Evolutionary conservation across 2,113 vertebrate genomes (phyloP).

Genomic region (Ifrita kowaldi): DNA sequence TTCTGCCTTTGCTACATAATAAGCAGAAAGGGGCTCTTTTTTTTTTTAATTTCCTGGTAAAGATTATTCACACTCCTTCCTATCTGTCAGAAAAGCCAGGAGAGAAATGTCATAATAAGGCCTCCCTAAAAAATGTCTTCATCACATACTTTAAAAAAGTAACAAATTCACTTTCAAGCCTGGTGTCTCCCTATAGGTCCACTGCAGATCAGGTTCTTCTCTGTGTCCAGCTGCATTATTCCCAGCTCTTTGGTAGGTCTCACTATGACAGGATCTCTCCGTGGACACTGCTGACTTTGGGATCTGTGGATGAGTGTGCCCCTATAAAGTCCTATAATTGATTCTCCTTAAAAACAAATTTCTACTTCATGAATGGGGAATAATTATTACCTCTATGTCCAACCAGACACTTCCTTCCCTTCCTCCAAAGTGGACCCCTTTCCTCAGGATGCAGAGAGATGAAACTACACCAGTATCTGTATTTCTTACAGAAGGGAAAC

Average conservation of each 20-base stretch:
- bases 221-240: neutral
- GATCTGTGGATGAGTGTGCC: neutral
- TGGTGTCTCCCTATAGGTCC: neutral
- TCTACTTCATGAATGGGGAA: neutral
- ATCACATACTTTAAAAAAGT: neutral
- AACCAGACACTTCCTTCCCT: neutral
- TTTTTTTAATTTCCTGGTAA: neutral
- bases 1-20: neutral
- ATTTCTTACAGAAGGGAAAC: neutral
- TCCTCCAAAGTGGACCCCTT: neutral
- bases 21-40: neutral
- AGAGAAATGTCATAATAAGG: neutral
- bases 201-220: neutral
- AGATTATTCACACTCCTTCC: neutral
- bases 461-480: neutral
- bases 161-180: neutral
- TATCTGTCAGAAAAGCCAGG: neutral
- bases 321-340: neutral
- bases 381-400: neutral
- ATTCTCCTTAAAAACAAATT: neutral
- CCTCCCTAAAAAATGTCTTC: neutral
- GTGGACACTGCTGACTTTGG: neutral
- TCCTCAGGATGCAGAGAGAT: neutral
- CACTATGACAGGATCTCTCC: neutral
- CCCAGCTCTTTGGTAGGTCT: neutral